Evolutionary conservation across 1,140 invertebrate species (phyloP), one percentile per base, ranked within the genome.

Genomic region (Cardiocondyla obscurior): DNA sequence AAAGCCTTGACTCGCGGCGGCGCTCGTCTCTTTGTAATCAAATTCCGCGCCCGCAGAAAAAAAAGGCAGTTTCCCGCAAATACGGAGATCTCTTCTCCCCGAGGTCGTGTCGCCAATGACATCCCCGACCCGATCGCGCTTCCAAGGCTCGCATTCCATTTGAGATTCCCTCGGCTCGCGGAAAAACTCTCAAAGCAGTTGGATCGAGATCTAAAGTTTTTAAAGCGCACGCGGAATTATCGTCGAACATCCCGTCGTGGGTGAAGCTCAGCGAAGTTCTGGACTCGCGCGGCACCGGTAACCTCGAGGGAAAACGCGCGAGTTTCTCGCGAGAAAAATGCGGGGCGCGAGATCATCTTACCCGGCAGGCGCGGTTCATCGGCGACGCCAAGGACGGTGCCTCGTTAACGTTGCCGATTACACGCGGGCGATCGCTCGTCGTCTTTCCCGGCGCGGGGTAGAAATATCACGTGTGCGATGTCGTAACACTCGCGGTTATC

Each of bases 391-490:
- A 77, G 60, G 22, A 51, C 44, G 73, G 73, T 49, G 36, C n/a
- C 39, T 76, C 72, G 57, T 76, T 76, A 76, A 57, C 72, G 19
- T 10, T 12, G 28, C 62, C n/a, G 57, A 76, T 76, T 76, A 49
- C 57, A 36, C 72, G 33, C 72, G 57, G 36, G 39, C 30, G 72
- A 64, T 25, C 57, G 30, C 74, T 28, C 58, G 74, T 77, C 73
- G 28, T 76, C 14, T 62, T 36, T 7, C 25, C 25, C 39, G 16
- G 22, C 4, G 72, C n/a, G 16, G 39, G 73, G 30, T 51, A 30
- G 44, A 44, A 65, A 64, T 76, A 64, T 76, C 58, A 22, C 58
- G 60, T 53, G 42, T 65, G 44, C 22, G 44, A 77, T 77, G 60
- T 65, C 74, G 74, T 51, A 53, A 77, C 22, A 77, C 33, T 39